Base-by-base conservation (phyloP, 2,888 invertebrate species). In the Gymnoscelis rufifasciata region DNA sequence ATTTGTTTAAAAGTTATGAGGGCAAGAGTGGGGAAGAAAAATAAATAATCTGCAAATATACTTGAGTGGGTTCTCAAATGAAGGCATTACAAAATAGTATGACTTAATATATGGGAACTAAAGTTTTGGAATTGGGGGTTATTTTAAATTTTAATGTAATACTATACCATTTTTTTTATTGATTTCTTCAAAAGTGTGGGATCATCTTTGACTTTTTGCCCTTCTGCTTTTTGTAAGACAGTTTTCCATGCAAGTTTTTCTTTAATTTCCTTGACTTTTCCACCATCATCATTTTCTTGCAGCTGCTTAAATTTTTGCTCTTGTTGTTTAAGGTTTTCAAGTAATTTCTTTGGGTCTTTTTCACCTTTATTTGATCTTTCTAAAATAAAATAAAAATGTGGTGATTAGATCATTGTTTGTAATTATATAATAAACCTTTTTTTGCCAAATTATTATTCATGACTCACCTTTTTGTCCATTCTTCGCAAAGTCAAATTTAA, bases 191-290 rank as follows among this genome's bases (percentile, higher is more conserved):
- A 79, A 45, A 97, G 78, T 41, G 90, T 91, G 1, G 94, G 92
- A 83, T 98, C 95, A 83, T 98, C 97, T 82, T 95, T 97, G 0
- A 98, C 92, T 88, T 96, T 98, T 59, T 94, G 92, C 0, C 98
- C 98, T 68, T 94, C 92, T 1, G 96, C 94, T 88, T 95, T 96
- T 41, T 95, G 94, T 44, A 98, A 83, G 0, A 94, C 97, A 66
- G 92, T 92, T 69, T 95, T 93, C 98, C 98, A 98, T 2, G 93
- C 92, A 38, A 93, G 89, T 70, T 95, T 94, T 64, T 94, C 93
- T 74, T 94, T 94, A 1, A 96, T 83, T 69, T 92, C 90, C 27
- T 91, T 89, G 0, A 93, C 97, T 78, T 94, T 94, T 15, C 92
- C 91, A 1, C 86, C 86, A 43, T 93, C 91, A 31, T 97, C 95